Base-by-base conservation (phyloP, 1,140 invertebrate genomes). In the Carposina sasakii region DNA sequence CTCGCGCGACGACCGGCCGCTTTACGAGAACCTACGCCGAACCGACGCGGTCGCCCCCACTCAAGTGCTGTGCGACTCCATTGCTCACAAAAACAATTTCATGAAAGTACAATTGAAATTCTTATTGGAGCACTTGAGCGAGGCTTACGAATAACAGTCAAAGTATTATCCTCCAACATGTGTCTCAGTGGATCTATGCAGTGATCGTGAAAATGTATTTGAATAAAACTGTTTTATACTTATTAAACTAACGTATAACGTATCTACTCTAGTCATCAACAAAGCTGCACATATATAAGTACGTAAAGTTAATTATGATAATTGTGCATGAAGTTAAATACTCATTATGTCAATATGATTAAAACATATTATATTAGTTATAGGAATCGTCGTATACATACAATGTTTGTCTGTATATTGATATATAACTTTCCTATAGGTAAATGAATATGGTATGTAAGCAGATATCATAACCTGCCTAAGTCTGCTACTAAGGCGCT, bases 81-180 rank as follows among this genome's bases (percentile, higher is more conserved):
- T 82, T 59, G 71, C 83, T 56, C 71, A 85, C 61, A 84, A 82
- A 61, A 85, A 83, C 33, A 71, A 61, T 63, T 85, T 78, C 66
- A 86, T 86, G 70, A 79, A 84, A 67, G 75, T 69, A 37, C 85
- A 83, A 69, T 78, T 88, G 58, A 87, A 84, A 65, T 88, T 87
- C 65, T 78, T 88, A 56, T 85, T 89, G 71, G 87, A 88, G 62
- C 81, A 87, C 61, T 65, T 88, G 68, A 89, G 88, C 76, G 86
- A 88, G 68, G 84, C 88, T 36, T 89, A 88, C 72, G 87, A 88
- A 68, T 89, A 68, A 76, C 43, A 20, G 68, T 76, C 72, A 75
- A 70, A 34, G 72, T 76, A 76, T 66, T 79, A 76, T 71, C 76
- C 76, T 79, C 76, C 75, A 70, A 75, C 72, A 77, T 71, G 62